phyloP scores from a whole-genome alignment of 2,797 vertebrate genomes.

The Sebastes alutus region DNA sequence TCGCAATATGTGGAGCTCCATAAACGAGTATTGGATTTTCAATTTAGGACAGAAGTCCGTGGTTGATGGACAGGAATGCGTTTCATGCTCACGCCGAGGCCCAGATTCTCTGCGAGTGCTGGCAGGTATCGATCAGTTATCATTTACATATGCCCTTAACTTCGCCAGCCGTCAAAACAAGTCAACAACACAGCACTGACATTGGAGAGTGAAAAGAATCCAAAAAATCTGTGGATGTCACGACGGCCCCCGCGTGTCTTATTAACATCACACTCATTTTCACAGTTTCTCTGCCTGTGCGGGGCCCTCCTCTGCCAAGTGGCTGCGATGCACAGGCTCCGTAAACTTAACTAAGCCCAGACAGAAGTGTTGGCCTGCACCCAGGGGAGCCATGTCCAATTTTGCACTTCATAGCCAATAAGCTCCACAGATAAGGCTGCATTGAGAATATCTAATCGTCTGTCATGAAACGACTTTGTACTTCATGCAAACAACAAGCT shows the following conservation, averaged over 20 bases:
- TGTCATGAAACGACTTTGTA: constrained; percentile 46
- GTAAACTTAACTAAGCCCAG: constrained; percentile 66
- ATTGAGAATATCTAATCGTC: constrained; percentile 51
- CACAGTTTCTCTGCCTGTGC: constrained; percentile 46
- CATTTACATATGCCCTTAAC: constrained; percentile 62
- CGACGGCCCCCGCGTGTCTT: constrained; percentile 35
- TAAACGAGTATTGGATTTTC: constrained; percentile 72
- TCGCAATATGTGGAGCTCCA: constrained; percentile 61
- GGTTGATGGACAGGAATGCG: constrained; percentile 48
- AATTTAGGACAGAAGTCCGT: constrained; percentile 48
- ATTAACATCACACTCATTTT: constrained; percentile 57
- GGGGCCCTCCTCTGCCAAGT: constrained; percentile 46
- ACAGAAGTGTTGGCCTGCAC: constrained; percentile 50
- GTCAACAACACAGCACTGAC: constrained; percentile 33
- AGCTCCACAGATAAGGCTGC: constrained; percentile 44
- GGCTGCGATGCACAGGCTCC: constrained; percentile 54
- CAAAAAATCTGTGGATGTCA: constrained; percentile 42
- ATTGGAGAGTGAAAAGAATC: constrained; percentile 4
- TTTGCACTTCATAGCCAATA: constrained; percentile 59
- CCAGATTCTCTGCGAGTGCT: constrained; percentile 14
- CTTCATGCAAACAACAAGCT: constrained; percentile 44
- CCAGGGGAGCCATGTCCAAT: constrained; percentile 59
- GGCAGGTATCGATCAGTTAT: constrained; percentile 59
- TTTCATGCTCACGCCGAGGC: constrained; percentile 21
- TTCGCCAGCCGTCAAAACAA: constrained; percentile 54